Conservation (phyloP, 1,140 invertebrate species). For the Nebria ingens region DNA sequence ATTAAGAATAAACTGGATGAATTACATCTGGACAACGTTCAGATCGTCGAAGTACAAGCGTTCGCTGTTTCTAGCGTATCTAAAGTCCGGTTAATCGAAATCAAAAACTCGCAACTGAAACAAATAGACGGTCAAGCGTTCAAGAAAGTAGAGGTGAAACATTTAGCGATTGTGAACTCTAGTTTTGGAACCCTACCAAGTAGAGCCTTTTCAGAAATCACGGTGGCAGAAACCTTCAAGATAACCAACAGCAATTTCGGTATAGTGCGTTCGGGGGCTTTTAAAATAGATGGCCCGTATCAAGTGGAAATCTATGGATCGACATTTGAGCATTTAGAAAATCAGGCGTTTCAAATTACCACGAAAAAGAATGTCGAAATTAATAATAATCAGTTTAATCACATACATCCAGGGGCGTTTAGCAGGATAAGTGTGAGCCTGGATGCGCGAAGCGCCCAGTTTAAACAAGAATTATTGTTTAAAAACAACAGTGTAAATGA, state of each 20-base stretch:
- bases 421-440: constrained; percentile 43
- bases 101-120: constrained; percentile 43
- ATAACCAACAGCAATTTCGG: constrained; percentile 52
- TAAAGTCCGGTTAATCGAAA: constrained; percentile 41
- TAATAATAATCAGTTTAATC: constrained; percentile 50
- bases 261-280: constrained; percentile 40
- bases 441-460: constrained; percentile 22
- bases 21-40: constrained; percentile 49
- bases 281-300: constrained; percentile 41
- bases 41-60: constrained; percentile 49
- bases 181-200: constrained; percentile 48
- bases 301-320: constrained; percentile 41
- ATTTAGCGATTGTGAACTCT: constrained; percentile 44
- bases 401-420: constrained; percentile 47
- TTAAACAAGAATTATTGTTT: constrained; percentile 45
- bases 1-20: constrained; percentile 59
- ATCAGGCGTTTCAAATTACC: constrained; percentile 51
- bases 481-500: constrained; percentile 50
- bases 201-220: constrained; percentile 59
- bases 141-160: constrained; percentile 61
- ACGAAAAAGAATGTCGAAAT: constrained; percentile 51
- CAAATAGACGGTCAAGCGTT: constrained; percentile 60
- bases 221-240: constrained; percentile 51
- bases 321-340: constrained; percentile 44
- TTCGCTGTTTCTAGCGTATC: constrained; percentile 62